Evolutionary conservation across 2,113 vertebrate genomes (phyloP).

Genomic region (Phalacrocorax pelagicus): DNA sequence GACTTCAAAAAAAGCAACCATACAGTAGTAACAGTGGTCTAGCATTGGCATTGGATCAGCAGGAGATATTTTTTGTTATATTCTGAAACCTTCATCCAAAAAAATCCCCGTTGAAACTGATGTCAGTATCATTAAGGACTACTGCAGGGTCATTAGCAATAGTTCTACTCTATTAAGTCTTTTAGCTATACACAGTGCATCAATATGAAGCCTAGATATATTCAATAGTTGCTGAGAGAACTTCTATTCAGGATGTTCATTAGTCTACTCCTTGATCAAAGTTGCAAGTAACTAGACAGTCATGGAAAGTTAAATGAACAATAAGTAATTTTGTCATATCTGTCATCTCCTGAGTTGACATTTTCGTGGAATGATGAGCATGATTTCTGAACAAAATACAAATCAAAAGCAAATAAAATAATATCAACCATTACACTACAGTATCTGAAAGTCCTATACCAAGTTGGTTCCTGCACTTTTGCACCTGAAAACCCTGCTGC

Average conservation of each 20-base stretch:
- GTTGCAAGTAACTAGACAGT: background rate
- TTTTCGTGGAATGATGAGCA: background rate
- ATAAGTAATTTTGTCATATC: background rate
- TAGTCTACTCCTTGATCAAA: background rate
- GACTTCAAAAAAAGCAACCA: background rate
- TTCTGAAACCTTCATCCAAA: background rate
- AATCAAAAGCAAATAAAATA: background rate
- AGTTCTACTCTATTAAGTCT: background rate
- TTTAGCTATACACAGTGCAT: rapidly evolving
- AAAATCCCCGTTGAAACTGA: background rate
- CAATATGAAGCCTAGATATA: background rate
- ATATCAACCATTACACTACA: background rate
- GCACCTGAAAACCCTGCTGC: background rate
- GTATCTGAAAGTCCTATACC: background rate
- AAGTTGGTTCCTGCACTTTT: background rate
- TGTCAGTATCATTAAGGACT: background rate
- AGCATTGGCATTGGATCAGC: background rate
- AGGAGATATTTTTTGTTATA: background rate
- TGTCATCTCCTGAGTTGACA: background rate
- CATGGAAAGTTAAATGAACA: background rate
- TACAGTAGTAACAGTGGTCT: background rate
- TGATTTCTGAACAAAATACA: background rate
- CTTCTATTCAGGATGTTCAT: background rate
- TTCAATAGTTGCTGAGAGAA: background rate
- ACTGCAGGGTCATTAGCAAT: background rate